Evolutionary conservation across 2,113 vertebrate species (phyloP).

Genomic region (Mormyrus lacerda): DNA sequence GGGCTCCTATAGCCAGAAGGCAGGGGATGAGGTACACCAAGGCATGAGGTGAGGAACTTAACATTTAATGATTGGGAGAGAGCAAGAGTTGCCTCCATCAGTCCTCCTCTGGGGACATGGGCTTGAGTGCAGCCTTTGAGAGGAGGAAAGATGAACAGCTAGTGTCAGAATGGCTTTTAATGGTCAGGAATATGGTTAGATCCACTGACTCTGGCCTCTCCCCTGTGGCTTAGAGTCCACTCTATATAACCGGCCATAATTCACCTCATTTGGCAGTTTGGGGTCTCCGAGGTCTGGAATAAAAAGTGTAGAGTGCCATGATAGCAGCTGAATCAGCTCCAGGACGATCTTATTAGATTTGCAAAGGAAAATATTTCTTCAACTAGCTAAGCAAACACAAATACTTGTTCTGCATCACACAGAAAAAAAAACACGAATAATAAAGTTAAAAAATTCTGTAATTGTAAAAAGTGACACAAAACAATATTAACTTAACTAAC

Average conservation of each 20-base stretch:
- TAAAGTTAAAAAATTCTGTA: background rate
- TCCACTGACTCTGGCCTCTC: conserved; percentile 59
- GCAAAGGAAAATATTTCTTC: conserved; percentile 54
- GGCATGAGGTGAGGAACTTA: conserved; percentile 31
- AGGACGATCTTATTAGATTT: conserved; percentile 55
- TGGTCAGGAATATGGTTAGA: conserved; percentile 66
- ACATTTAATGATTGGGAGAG: conserved; percentile 38
- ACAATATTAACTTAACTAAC: background rate
- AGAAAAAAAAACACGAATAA: conserved; percentile 23
- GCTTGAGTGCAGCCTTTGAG: conserved; percentile 43
- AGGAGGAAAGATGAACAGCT: conserved; percentile 60
- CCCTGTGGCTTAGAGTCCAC: conserved; percentile 56
- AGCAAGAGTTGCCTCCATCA: conserved; percentile 25
- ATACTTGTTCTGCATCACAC: conserved; percentile 43
- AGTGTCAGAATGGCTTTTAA: conserved; percentile 67
- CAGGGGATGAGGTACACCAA: background rate
- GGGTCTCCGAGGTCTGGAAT: conserved; percentile 62
- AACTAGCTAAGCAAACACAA: conserved; percentile 48
- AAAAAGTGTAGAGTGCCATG: conserved; percentile 61
- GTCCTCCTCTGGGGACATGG: conserved; percentile 46
- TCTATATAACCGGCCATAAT: conserved; percentile 67
- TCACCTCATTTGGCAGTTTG: conserved; percentile 69
- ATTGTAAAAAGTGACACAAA: background rate
- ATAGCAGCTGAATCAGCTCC: conserved; percentile 56
- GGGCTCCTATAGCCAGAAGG: conserved; percentile 22